Base-by-base conservation (phyloP, 2,113 vertebrate species). In the Hippoglossus stenolepis region DNA sequence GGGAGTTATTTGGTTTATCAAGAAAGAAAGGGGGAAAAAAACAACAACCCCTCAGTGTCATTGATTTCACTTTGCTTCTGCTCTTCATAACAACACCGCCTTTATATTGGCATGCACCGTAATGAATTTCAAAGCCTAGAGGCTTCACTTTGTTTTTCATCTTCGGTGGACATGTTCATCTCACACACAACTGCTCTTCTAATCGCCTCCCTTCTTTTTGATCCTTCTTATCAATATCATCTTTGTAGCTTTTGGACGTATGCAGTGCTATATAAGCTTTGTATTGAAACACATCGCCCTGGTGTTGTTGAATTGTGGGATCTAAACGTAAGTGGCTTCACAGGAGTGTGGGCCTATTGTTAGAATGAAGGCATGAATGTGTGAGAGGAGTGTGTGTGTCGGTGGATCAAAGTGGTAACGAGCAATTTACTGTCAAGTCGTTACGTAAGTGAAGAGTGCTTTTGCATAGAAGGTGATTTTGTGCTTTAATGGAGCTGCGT, bases 321-420 rank as follows among this genome's bases (percentile, higher is more conserved):
- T 90, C 69, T 85, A 82, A 85, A 72, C 72, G 43, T 60, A 65
- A 86, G 84, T 85, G 85, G 75, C 70, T 89, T 8, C 10, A 26
- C 59, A 61, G 58, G 63, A 86, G 80, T 85, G 79, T 56, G 20
- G 85, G 80, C 79, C 83, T 87, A 84, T 87, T 90, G 89, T 89
- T 91, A 82, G 83, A 85, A 63, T 73, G 63, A 73, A 69, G 57
- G 81, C 82, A 86, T 84, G 77, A 85, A 83, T 75, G 86, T 86
- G 76, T 81, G 87, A 87, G 87, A 87, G 83, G 82, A 80, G 87
- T 79, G 84, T 80, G 87, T 83, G 88, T 90, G 92, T 90, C 75
- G 90, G 88, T 88, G 91, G 89, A 90, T 90, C 88, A 90, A 90
- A 91, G 87, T 49, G 70, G 80, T 90, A 89, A 92, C 65, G 79